Conservation (phyloP, 1,140 invertebrate species). For the Teleogryllus occipitalis region DNA sequence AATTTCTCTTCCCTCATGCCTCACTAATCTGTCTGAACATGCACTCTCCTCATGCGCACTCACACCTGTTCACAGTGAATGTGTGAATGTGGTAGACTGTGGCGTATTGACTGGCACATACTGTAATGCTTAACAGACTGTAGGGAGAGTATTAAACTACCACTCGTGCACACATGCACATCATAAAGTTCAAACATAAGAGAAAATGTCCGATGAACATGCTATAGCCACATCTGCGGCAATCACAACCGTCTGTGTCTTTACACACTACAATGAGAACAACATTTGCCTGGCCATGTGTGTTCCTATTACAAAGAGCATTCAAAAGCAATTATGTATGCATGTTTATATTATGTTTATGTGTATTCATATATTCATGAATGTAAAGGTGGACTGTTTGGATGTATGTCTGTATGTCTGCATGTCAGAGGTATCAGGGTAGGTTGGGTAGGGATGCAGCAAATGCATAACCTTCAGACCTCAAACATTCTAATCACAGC, state of each 20-base stretch:
- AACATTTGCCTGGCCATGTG: constrained; percentile 3
- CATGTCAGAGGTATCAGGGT: not conserved
- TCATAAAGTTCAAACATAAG: not conserved
- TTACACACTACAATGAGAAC: not conserved
- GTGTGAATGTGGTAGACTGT: not conserved
- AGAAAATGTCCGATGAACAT: not conserved
- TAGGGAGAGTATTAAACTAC: not conserved
- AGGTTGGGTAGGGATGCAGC: not conserved
- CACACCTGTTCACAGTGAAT: not conserved
- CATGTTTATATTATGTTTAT: not conserved
- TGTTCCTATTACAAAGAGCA: constrained; percentile 4
- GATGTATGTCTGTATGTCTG: constrained; percentile 4
- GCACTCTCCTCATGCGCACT: not conserved
- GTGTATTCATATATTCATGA: constrained; percentile 5
- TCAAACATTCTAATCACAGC: constrained; percentile 4
- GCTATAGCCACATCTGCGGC: not conserved
- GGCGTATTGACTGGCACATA: not conserved
- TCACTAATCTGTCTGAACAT: not conserved
- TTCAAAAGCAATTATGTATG: constrained; percentile 1
- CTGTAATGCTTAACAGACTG: not conserved
- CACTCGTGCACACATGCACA: not conserved
- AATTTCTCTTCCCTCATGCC: not conserved
- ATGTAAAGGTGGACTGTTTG: not conserved
- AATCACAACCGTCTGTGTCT: constrained; percentile 1
- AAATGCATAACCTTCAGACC: not conserved